A percentile compares a stretch with the other conserved stretches of the same genome.
These are phyloP conservation scores for Bolinopsis microptera DNA, from an alignment of 37 sponge, comb jelly and placozoan genomes.

Conservation along the genomic window DNA sequence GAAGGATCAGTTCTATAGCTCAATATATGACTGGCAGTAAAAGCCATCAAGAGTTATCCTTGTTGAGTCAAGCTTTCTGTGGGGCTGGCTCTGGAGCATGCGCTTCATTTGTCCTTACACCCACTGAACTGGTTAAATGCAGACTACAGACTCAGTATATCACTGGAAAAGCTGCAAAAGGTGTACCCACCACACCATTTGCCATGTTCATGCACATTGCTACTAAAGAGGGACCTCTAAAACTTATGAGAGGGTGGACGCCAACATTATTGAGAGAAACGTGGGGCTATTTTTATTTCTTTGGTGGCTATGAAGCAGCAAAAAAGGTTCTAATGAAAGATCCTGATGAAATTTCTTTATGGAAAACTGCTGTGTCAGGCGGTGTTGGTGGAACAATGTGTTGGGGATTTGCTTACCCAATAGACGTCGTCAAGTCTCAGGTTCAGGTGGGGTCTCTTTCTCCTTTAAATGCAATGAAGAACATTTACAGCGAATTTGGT, in stretches of 20 bases:
- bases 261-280: slow-evolving; percentile 27
- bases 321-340: neutral
- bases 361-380: slow-evolving; percentile 40
- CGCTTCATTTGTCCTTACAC: slow-evolving; percentile 64
- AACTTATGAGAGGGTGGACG: slow-evolving; percentile 33
- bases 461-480: neutral
- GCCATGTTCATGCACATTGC: slow-evolving; percentile 12
- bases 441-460: neutral
- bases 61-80: slow-evolving; percentile 59
- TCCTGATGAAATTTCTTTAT: slow-evolving; percentile 5
- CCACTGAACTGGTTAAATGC: slow-evolving; percentile 69
- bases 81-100: slow-evolving; percentile 63
- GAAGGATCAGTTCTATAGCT: neutral
- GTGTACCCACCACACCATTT: slow-evolving; percentile 34
- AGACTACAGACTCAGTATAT: slow-evolving; percentile 64
- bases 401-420: slow-evolving; percentile 52
- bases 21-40: slow-evolving; percentile 1
- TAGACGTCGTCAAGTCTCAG: slow-evolving; percentile 11
- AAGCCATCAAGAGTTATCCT: neutral
- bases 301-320: slow-evolving; percentile 43
- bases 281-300: slow-evolving; percentile 53
- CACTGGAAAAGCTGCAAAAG: neutral
- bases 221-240: slow-evolving; percentile 3
- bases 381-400: slow-evolving; percentile 27
- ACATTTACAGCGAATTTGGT: neutral